phyloP scores from a whole-genome alignment of 35 echinoderm and acorn worm genomes.

The Holothuria glaberrima region DNA sequence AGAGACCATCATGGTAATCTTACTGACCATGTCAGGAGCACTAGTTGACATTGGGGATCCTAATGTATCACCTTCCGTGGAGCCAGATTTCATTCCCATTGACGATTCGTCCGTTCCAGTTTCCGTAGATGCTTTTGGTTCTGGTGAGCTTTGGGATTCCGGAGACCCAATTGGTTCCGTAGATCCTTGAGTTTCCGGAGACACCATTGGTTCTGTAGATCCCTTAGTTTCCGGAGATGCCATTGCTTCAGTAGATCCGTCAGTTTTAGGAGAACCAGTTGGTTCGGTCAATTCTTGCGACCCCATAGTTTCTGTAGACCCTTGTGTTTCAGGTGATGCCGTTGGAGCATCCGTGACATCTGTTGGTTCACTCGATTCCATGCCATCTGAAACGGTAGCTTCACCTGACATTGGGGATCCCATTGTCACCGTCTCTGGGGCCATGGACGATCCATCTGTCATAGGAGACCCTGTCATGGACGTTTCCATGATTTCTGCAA shows the following conservation, averaged over 20 bases:
- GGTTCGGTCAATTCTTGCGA: too few species aligned
- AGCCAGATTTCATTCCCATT: not conserved
- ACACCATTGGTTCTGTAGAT: not conserved
- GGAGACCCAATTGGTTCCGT: slow-evolving; percentile 1
- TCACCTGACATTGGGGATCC: too few species aligned
- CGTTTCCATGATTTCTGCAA: not conserved
- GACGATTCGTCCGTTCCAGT: not conserved
- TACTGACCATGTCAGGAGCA: not conserved
- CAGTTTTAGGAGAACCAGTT: not conserved
- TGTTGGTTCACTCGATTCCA: not conserved
- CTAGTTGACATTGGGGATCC: too few species aligned
- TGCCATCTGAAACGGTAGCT: too few species aligned
- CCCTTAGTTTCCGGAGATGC: not conserved
- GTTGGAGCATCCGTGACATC: not conserved
- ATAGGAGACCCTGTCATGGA: too few species aligned
- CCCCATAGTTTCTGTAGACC: not conserved
- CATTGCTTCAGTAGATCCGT: not conserved
- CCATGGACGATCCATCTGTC: too few species aligned
- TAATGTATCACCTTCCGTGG: too few species aligned
- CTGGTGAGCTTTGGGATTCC: not conserved
- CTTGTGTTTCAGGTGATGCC: not conserved
- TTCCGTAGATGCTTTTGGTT: not conserved
- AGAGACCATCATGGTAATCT: not conserved
- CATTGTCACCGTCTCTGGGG: too few species aligned
- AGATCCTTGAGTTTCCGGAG: not conserved